phyloP scores from a whole-genome alignment of 37 sponge, comb jelly and placozoan species.

The Mnemiopsis leidyi region DNA sequence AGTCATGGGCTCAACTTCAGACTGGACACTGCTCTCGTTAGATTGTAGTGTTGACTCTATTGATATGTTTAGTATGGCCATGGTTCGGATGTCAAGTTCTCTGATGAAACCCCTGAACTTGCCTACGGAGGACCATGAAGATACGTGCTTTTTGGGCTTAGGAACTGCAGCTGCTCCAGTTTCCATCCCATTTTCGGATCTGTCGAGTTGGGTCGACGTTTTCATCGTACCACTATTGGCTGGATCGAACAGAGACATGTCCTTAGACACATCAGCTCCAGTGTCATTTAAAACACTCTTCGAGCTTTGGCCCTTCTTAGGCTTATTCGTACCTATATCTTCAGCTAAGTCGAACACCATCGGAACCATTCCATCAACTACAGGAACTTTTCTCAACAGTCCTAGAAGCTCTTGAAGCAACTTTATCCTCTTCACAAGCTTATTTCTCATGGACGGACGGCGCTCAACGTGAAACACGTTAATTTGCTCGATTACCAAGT shows the following conservation, averaged over 20 bases:
- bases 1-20: neutral
- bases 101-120: constrained; percentile 12
- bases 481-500: constrained; percentile 12
- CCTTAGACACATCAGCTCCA: neutral
- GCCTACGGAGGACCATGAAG: neutral
- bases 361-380: neutral
- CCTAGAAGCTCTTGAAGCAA: constrained; percentile 2
- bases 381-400: neutral
- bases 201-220: neutral
- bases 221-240: neutral
- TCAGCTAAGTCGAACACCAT: neutral
- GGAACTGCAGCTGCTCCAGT: neutral
- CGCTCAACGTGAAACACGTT: constrained; percentile 26
- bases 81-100: constrained; percentile 7
- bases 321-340: neutral
- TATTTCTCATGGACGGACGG: constrained; percentile 7
- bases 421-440: neutral
- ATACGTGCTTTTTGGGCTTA: neutral
- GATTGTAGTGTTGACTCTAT: neutral
- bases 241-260: neutral
- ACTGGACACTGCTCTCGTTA: neutral
- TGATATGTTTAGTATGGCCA: neutral
- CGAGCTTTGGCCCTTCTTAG: neutral
- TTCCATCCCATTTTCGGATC: neutral
- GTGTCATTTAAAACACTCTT: neutral